Percentiles rank a stretch among this genome's conserved stretches.
These are phyloP conservation scores for Morone saxatilis DNA, from an alignment of 2,113 vertebrate genomes.

Conservation along the genomic window DNA sequence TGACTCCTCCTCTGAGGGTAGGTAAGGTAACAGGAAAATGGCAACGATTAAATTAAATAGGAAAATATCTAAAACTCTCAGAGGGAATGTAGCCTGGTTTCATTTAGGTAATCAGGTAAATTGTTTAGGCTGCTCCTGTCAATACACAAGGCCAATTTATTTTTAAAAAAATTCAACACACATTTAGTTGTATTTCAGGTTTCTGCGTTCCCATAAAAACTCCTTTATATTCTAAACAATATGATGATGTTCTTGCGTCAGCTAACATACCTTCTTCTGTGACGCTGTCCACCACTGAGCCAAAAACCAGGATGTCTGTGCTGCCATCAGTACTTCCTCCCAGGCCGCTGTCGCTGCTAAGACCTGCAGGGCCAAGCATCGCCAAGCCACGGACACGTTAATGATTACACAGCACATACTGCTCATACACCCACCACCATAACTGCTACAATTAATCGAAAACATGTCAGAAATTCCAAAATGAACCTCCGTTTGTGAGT, in stretches of 20 bases:
- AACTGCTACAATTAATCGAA: background rate
- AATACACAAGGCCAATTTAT: background rate
- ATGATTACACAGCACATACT: constrained; percentile 62
- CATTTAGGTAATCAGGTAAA: too few relatives aligned
- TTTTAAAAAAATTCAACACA: background rate
- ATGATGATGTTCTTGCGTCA: background rate
- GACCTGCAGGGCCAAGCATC: constrained; percentile 90
- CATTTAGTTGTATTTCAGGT: background rate
- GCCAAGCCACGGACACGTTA: constrained; percentile 86
- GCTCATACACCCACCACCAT: constrained; percentile 1
- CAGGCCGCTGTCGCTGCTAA: constrained; percentile 97
- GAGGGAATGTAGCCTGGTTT: background rate
- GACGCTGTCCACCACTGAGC: constrained; percentile 94
- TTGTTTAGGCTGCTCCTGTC: background rate
- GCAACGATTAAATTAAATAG: background rate
- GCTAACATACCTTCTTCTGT: constrained; percentile 90
- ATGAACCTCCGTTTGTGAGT: background rate
- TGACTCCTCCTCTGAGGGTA: constrained; percentile 78
- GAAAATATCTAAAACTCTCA: background rate
- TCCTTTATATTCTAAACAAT: background rate
- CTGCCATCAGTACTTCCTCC: constrained; percentile 97
- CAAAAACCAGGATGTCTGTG: constrained; percentile 92
- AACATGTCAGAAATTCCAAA: background rate
- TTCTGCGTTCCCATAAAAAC: background rate
- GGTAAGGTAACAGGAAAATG: background rate